These are phyloP conservation scores for Dolichomitus sp. DNA, from an alignment of 2,888 invertebrate species.

Conservation along the genomic window DNA sequence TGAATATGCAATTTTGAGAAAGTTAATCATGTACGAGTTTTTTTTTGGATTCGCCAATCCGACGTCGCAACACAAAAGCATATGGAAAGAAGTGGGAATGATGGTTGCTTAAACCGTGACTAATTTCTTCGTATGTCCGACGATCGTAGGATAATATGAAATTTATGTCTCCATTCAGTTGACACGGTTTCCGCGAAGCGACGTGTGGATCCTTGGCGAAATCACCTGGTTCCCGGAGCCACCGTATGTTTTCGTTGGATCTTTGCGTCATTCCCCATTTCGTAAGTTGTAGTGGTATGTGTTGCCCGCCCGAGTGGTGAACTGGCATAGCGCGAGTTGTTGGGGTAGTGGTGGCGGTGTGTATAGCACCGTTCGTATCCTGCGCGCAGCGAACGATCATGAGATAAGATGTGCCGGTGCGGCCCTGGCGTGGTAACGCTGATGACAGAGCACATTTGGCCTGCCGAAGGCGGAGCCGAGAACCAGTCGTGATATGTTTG, in stretches of 20 bases:
- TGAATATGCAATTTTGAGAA: slow-evolving; percentile 13
- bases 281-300: background rate
- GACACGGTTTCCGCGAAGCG: slow-evolving; percentile 64
- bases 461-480: slow-evolving; percentile 71
- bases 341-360: slow-evolving; percentile 24
- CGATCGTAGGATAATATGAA: slow-evolving; percentile 62
- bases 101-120: slow-evolving; percentile 50
- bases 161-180: slow-evolving; percentile 64
- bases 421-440: slow-evolving; percentile 63
- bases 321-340: background rate
- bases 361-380: slow-evolving; percentile 41
- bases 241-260: slow-evolving; percentile 25
- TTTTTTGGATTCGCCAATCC: background rate
- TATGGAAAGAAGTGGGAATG: slow-evolving; percentile 14
- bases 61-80: background rate
- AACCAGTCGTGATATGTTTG: slow-evolving; percentile 73
- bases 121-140: slow-evolving; percentile 57
- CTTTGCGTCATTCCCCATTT: slow-evolving; percentile 53
- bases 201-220: slow-evolving; percentile 43
- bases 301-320: slow-evolving; percentile 17
- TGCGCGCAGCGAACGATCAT: slow-evolving; percentile 65
- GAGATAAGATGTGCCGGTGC: slow-evolving; percentile 65
- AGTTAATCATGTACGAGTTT: slow-evolving; percentile 11
- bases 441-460: slow-evolving; percentile 74
- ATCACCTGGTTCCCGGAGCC: slow-evolving; percentile 50